These are phyloP conservation scores for Presbytis comata DNA, from an alignment of 2,797 vertebrate genomes.

Conservation along the genomic window DNA sequence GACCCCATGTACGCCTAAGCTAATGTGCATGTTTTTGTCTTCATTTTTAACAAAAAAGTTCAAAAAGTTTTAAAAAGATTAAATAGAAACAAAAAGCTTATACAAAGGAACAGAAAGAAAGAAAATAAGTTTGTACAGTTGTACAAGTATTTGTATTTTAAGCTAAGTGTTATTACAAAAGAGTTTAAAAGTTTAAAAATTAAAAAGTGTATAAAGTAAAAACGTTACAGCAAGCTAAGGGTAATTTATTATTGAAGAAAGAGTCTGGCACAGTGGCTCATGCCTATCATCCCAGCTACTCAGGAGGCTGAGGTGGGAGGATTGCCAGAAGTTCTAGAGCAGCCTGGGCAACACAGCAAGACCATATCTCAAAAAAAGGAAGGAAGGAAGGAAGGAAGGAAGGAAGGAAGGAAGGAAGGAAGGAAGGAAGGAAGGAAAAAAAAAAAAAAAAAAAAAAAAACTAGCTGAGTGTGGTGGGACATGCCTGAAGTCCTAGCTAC, in stretches of 20 bases:
- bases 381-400: too few species aligned
- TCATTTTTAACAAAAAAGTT: background rate
- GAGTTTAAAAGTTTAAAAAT: background rate
- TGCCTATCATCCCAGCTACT: background rate
- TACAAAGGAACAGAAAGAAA: background rate
- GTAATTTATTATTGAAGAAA: background rate
- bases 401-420: rapidly evolving
- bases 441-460: too few species aligned
- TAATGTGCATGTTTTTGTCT: background rate
- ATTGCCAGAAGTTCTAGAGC: background rate
- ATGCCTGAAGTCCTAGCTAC: background rate
- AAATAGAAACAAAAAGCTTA: background rate
- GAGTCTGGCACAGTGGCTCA: background rate
- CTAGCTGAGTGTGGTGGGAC: background rate
- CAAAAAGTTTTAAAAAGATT: background rate
- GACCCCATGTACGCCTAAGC: background rate
- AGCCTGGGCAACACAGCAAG: background rate
- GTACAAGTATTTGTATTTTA: background rate
- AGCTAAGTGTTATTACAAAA: background rate
- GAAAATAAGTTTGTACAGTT: background rate
- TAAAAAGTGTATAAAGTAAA: background rate
- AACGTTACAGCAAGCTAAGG: background rate
- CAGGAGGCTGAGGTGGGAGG: background rate
- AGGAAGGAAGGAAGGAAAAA: too few species aligned
- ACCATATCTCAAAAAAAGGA: background rate